A percentile compares a stretch with the other conserved stretches of the same genome.
phyloP scores from a whole-genome alignment of 2,888 invertebrate genomes.

The Synergus japonicus region DNA sequence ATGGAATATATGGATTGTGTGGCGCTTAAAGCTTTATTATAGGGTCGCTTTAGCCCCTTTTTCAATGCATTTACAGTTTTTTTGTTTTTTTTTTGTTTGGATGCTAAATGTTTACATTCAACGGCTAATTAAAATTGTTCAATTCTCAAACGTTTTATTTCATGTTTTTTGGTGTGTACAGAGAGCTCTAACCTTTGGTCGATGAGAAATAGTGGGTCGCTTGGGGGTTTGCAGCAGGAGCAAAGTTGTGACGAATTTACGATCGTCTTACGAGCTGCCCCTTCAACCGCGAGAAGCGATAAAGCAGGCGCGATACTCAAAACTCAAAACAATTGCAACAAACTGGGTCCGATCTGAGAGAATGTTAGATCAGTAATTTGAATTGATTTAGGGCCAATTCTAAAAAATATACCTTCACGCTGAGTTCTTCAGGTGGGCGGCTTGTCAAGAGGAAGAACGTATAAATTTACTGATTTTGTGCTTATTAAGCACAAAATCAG shows the following conservation, averaged over 20 bases:
- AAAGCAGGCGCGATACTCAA: slow-evolving; percentile 57
- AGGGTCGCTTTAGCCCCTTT: neutral
- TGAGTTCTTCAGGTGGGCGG: slow-evolving; percentile 2
- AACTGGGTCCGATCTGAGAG: slow-evolving; percentile 54
- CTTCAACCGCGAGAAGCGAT: slow-evolving; percentile 59
- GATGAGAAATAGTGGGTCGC: slow-evolving; percentile 64
- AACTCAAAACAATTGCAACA: slow-evolving; percentile 61
- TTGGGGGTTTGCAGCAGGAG: slow-evolving; percentile 62
- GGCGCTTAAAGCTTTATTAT: neutral
- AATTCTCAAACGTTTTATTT: slow-evolving; percentile 42
- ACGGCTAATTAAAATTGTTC: slow-evolving; percentile 18
- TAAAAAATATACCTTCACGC: slow-evolving; percentile 11
- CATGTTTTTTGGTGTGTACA: slow-evolving; percentile 41
- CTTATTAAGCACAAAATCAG: no score
- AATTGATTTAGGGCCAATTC: slow-evolving; percentile 63
- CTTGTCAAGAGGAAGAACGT: slow-evolving; percentile 9
- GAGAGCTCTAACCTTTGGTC: slow-evolving; percentile 16
- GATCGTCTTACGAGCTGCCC: slow-evolving; percentile 67
- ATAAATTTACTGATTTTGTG: slow-evolving; percentile 31
- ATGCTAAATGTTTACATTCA: no score
- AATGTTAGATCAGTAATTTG: slow-evolving; percentile 59
- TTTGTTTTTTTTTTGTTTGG: neutral
- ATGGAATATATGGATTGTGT: neutral
- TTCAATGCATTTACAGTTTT: neutral
- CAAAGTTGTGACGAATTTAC: slow-evolving; percentile 71